A percentile compares a stretch with the other conserved stretches of the same genome.
Conservation (phyloP, 1,140 invertebrate genomes). For the Thaumetopoea pityocampa region DNA sequence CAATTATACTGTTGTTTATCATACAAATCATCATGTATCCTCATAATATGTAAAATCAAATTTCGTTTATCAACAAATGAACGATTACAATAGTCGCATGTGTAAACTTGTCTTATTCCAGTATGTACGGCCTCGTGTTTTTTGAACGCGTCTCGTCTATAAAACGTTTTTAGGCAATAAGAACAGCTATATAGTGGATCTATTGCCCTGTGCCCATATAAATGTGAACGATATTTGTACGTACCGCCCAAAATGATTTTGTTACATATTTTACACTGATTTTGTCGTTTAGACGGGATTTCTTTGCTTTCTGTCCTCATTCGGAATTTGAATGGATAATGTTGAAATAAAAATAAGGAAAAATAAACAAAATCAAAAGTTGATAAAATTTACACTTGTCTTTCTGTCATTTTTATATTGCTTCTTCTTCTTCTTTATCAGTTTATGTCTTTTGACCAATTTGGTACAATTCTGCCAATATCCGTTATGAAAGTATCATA, state of each 20-base stretch:
- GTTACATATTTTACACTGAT: constrained; percentile 32
- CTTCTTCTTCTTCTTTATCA: too few species aligned
- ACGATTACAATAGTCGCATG: constrained; percentile 41
- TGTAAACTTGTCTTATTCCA: constrained; percentile 12
- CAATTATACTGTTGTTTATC: constrained; percentile 24
- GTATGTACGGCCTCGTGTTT: constrained; percentile 28
- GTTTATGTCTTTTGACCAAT: too few species aligned
- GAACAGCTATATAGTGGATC: constrained; percentile 31
- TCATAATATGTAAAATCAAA: constrained; percentile 39
- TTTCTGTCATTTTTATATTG: too few species aligned
- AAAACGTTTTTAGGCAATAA: constrained; percentile 37
- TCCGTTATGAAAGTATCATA: too few species aligned
- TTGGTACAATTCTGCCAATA: too few species aligned
- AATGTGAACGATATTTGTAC: constrained; percentile 42
- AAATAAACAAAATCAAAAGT: too few species aligned
- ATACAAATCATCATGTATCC: constrained; percentile 33
- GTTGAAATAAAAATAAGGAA: background rate
- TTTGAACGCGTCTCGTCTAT: constrained; percentile 29
- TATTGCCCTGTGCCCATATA: constrained; percentile 36
- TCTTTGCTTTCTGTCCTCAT: constrained; percentile 7
- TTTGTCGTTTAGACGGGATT: background rate
- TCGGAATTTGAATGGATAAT: background rate
- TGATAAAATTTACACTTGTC: too few species aligned
- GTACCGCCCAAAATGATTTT: constrained; percentile 28
- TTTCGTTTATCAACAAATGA: constrained; percentile 39